Conservation (phyloP, 2,888 invertebrate genomes). For the Drosophila algonquin region DNA sequence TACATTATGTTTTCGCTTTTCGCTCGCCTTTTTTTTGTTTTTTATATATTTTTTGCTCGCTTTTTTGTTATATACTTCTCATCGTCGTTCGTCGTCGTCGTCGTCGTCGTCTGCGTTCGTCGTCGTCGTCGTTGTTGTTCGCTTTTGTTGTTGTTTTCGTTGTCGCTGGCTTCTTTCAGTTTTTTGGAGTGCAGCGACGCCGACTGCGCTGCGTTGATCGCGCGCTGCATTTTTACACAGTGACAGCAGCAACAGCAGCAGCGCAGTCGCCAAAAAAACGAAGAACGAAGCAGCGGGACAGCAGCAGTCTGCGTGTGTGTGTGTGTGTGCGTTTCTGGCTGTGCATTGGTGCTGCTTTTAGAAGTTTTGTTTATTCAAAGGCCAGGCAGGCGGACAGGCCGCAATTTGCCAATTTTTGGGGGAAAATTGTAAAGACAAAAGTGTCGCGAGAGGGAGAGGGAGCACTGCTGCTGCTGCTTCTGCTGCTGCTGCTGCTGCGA, state of each 20-base stretch:
- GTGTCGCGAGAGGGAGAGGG: conserved; percentile 1
- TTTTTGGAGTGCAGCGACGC: conserved; percentile 32
- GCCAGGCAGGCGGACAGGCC: conserved; percentile 12
- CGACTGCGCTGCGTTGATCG: conserved; percentile 33
- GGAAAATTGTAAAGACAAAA: conserved; percentile 46
- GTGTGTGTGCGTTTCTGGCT: conserved; percentile 18
- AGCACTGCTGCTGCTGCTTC: conserved; percentile 34
- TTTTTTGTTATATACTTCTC: conserved; percentile 47
- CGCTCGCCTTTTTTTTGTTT: conserved; percentile 23
- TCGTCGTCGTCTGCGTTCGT: background rate
- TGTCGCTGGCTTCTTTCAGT: conserved; percentile 20
- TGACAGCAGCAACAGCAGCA: conserved; percentile 14
- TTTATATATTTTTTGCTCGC: conserved; percentile 27
- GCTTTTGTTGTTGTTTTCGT: conserved; percentile 17
- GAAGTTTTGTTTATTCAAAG: conserved; percentile 50
- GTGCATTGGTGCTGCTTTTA: conserved; percentile 23
- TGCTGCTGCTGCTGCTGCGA: conserved; percentile 37
- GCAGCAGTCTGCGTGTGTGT: conserved; percentile 11
- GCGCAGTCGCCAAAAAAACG: conserved; percentile 18
- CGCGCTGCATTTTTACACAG: conserved; percentile 36
- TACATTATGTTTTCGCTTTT: conserved; percentile 40
- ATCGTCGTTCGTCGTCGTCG: conserved; percentile 9
- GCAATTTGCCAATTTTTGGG: conserved; percentile 25
- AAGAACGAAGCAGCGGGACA: background rate
- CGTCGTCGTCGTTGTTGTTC: background rate